These are phyloP conservation scores for Poeciliopsis prolifica DNA, from an alignment of 2,113 vertebrate genomes.

Conservation along the genomic window DNA sequence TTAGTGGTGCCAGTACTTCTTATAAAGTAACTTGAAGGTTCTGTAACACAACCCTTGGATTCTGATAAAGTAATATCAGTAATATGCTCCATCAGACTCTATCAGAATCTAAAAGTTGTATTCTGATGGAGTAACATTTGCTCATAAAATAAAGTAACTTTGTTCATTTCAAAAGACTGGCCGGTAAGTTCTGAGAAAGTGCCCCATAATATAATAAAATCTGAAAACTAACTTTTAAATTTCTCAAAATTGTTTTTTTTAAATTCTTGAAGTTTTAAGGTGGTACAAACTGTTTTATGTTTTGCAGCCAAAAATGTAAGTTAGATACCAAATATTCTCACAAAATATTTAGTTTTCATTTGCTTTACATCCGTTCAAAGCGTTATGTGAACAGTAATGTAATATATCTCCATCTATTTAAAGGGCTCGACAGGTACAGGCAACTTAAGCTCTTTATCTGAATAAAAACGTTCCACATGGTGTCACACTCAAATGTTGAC, in stretches of 20 bases:
- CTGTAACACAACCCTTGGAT: background rate
- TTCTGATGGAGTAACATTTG: background rate
- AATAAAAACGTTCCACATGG: too few species aligned
- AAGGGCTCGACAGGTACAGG: background rate
- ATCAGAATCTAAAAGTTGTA: too few species aligned
- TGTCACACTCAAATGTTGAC: slow-evolving; percentile 19
- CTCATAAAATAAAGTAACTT: too few species aligned
- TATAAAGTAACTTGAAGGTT: too few species aligned
- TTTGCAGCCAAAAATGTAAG: background rate
- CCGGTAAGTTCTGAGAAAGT: background rate
- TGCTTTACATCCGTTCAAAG: background rate
- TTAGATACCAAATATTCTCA: background rate
- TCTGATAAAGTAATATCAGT: background rate
- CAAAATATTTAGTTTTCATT: background rate
- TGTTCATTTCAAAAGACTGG: background rate
- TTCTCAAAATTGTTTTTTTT: too few species aligned
- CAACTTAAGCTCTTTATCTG: background rate
- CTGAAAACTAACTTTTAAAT: background rate
- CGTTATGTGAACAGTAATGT: background rate
- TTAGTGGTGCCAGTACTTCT: too few species aligned
- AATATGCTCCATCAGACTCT: too few species aligned
- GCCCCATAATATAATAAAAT: background rate
- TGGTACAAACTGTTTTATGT: too few species aligned
- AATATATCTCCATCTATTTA: background rate
- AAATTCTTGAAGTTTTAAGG: too few species aligned